Conservation (phyloP, 2,888 invertebrate species). For the Anaspis maculata region DNA sequence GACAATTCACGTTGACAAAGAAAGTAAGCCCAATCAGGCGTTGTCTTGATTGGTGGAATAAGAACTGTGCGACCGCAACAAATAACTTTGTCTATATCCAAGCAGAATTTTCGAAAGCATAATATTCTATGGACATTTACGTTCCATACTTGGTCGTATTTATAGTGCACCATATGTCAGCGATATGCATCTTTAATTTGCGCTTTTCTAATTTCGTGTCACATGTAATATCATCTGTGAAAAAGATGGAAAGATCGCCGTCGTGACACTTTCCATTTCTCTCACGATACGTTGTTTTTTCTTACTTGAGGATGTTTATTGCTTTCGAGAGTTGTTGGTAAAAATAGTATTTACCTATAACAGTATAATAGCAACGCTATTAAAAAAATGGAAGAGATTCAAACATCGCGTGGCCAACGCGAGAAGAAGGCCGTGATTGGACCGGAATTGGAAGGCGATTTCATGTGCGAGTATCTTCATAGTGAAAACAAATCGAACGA, state of each 20-base stretch:
- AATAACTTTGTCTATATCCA: constrained; percentile 8
- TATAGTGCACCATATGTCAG: too few species aligned
- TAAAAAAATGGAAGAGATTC: constrained; percentile 7
- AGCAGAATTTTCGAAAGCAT: constrained; percentile 12
- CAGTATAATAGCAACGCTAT: background rate
- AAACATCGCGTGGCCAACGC: constrained; percentile 8
- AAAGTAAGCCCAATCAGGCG: constrained; percentile 14
- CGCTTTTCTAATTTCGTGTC: too few species aligned
- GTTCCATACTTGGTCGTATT: constrained; percentile 7
- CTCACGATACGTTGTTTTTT: constrained; percentile 3
- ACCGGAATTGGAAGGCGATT: constrained; percentile 3
- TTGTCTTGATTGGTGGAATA: constrained; percentile 9
- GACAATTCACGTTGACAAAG: too few species aligned
- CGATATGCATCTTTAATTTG: too few species aligned
- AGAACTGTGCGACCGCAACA: constrained; percentile 9
- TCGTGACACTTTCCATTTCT: too few species aligned
- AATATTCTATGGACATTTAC: constrained; percentile 5
- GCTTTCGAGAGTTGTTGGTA: too few species aligned
- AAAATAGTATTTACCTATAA: background rate
- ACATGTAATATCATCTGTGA: too few species aligned
- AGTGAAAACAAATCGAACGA: constrained; percentile 4
- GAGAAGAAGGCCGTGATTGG: constrained; percentile 9
- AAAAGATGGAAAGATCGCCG: too few species aligned
- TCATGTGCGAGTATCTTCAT: constrained; percentile 10
- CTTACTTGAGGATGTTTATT: background rate